Percentiles rank a stretch among this genome's conserved stretches.
Evolutionary conservation across 2,888 invertebrate genomes (phyloP).

Genomic region (Pristionchus japonicus): DNA sequence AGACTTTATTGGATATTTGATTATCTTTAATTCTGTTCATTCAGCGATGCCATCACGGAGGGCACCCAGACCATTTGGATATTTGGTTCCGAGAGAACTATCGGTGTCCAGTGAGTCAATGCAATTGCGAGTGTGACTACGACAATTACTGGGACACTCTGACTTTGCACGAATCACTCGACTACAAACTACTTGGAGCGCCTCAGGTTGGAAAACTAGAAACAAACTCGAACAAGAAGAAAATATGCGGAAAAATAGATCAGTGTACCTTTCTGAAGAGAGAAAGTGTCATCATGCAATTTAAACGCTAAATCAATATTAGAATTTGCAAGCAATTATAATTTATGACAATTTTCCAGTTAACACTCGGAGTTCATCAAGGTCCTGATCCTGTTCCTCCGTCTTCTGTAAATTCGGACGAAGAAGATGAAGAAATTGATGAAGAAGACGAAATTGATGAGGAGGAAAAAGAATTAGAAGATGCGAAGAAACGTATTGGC

Average conservation of each 20-base stretch:
- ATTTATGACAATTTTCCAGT: no score
- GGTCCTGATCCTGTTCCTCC: background rate
- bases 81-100: slow-evolving; percentile 40
- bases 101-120: background rate
- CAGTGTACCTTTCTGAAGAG: no score
- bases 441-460: background rate
- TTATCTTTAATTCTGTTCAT: background rate
- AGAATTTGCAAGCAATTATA: no score
- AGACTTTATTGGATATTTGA: no score
- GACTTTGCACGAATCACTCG: slow-evolving; percentile 7
- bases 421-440: background rate
- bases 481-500: background rate
- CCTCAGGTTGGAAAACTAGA: background rate
- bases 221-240: background rate
- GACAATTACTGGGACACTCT: slow-evolving; percentile 32
- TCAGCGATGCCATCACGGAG: slow-evolving; percentile 43
- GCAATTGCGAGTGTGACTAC: slow-evolving; percentile 43
- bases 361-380: background rate
- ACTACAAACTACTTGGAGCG: slow-evolving; percentile 19
- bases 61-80: slow-evolving; percentile 36
- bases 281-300: no score
- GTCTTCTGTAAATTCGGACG: background rate
- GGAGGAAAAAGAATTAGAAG: background rate
- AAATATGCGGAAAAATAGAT: no score
- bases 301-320: no score